These are phyloP conservation scores for Orius laevigatus DNA, from an alignment of 1,140 invertebrate genomes.

Conservation along the genomic window DNA sequence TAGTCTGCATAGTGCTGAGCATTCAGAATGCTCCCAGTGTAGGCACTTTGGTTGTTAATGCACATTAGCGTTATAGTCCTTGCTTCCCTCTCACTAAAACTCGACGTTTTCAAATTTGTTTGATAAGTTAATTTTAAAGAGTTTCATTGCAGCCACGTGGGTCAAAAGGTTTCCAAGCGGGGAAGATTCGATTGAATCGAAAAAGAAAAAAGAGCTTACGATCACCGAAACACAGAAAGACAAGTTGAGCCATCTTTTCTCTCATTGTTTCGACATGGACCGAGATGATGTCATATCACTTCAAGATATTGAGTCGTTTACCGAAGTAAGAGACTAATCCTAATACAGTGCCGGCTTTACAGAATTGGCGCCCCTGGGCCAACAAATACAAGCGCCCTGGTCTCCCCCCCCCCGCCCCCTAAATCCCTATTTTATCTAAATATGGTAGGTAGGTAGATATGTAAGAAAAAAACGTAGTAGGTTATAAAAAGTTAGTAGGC, in stretches of 20 bases:
- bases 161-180: slow-evolving; percentile 44
- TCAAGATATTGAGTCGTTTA: slow-evolving; percentile 48
- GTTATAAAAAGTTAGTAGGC: no score
- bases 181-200: slow-evolving; percentile 32
- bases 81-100: neutral
- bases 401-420: no score
- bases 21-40: neutral
- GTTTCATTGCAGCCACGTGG: slow-evolving; percentile 39
- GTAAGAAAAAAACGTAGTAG: no score
- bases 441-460: no score
- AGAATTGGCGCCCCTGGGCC: no score
- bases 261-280: slow-evolving; percentile 47
- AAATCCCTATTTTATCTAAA: no score
- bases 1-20: neutral
- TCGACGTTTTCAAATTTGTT: neutral
- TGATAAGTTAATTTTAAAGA: neutral
- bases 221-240: slow-evolving; percentile 43
- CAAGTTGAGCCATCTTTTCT: slow-evolving; percentile 51
- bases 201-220: slow-evolving; percentile 32
- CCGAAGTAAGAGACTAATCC: slow-evolving; percentile 39
- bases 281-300: slow-evolving; percentile 47
- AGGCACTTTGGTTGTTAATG: neutral
- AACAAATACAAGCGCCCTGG: no score
- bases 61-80: neutral
- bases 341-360: no score